These are phyloP conservation scores for Hypocryptadius cinnamomeus DNA, from an alignment of 2,113 vertebrate genomes.

Conservation along the genomic window DNA sequence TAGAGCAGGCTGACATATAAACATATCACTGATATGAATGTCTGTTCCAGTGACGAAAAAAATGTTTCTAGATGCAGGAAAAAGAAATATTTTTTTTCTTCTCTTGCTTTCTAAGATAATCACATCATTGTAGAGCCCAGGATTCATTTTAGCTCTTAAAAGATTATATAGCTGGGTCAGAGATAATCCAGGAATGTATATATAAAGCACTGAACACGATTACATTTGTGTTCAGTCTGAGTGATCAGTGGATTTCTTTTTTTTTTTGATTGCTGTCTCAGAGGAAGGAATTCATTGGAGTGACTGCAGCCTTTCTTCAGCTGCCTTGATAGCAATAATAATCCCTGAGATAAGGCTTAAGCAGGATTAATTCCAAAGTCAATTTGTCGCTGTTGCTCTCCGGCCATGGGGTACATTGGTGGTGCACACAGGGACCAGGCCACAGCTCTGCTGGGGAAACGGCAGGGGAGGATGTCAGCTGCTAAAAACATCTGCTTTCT, in stretches of 20 bases:
- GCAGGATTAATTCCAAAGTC: background rate
- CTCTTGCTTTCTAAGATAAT: background rate
- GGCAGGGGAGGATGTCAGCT: background rate
- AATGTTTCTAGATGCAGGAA: background rate
- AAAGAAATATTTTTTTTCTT: background rate
- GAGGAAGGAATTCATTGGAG: background rate
- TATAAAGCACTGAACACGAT: background rate
- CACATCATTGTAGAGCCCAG: background rate
- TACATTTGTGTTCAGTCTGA: background rate
- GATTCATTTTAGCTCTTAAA: conserved; percentile 42
- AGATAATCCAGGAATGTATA: conserved; percentile 36
- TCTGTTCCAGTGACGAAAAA: background rate
- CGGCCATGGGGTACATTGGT: fast-evolving
- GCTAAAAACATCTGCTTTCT: background rate
- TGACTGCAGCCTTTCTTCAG: background rate
- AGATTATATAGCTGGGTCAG: conserved; percentile 47
- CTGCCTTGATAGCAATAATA: background rate
- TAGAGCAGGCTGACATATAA: background rate
- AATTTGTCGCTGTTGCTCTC: background rate
- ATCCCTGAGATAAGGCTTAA: background rate
- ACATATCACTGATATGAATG: background rate
- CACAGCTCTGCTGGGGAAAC: background rate
- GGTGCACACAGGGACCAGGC: fast-evolving
- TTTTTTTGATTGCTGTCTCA: background rate
- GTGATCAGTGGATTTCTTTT: background rate